These are phyloP conservation scores for Dasypogon diadema DNA, from an alignment of 2,888 invertebrate genomes.

Conservation along the genomic window DNA sequence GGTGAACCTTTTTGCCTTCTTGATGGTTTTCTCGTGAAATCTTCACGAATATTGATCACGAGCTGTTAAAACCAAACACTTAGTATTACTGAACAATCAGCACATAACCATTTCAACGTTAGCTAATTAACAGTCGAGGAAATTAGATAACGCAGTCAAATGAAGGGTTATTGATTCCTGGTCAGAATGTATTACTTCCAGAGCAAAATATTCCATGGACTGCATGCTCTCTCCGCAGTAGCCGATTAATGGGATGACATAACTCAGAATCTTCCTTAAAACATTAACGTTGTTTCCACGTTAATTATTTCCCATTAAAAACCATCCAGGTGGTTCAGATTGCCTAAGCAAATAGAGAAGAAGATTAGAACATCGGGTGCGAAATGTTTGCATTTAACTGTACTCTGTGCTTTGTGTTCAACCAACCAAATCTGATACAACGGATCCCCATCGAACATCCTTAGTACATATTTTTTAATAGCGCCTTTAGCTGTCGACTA, in stretches of 20 bases:
- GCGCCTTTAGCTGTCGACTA: slow-evolving; percentile 25
- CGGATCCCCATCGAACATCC: slow-evolving; percentile 29
- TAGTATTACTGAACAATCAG: not conserved
- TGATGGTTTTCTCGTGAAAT: not conserved
- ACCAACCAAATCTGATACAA: slow-evolving; percentile 23
- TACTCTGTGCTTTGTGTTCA: slow-evolving; percentile 7
- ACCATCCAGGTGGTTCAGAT: not conserved
- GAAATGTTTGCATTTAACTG: slow-evolving; percentile 39
- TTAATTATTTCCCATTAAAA: slow-evolving; percentile 40
- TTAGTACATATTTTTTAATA: slow-evolving; percentile 25
- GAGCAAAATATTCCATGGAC: slow-evolving; percentile 4
- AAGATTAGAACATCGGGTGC: slow-evolving; percentile 1
- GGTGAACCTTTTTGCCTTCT: not conserved
- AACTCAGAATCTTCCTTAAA: slow-evolving; percentile 30
- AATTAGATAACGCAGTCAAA: slow-evolving; percentile 25
- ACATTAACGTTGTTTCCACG: slow-evolving; percentile 29
- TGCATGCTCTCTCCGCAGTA: not conserved
- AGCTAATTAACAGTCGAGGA: slow-evolving; percentile 22
- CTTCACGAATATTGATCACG: not conserved
- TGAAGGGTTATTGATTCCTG: slow-evolving; percentile 22
- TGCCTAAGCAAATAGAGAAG: not conserved
- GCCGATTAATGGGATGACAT: slow-evolving; percentile 6
- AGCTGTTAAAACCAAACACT: not conserved
- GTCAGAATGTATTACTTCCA: slow-evolving; percentile 18
- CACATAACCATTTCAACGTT: not conserved